These are phyloP conservation scores for Drosophila repletoides DNA, from an alignment of 1,140 invertebrate genomes.

Conservation along the genomic window DNA sequence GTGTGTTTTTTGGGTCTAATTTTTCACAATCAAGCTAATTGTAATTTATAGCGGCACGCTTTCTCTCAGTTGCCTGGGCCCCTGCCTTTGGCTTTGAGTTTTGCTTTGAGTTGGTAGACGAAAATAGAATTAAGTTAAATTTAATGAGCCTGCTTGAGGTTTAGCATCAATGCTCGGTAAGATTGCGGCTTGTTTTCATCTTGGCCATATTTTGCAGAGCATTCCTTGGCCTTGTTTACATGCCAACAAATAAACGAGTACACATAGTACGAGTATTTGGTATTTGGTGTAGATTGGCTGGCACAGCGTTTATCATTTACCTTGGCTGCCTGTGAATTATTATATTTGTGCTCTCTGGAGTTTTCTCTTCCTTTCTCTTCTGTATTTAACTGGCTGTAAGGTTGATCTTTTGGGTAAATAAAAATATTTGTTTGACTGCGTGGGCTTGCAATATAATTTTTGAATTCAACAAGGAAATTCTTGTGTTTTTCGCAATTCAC, in stretches of 20 bases:
- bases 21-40: slow-evolving; percentile 77
- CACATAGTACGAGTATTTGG: background rate
- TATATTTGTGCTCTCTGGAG: slow-evolving; percentile 44
- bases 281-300: background rate
- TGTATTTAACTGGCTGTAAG: slow-evolving; percentile 16
- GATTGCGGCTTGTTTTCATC: slow-evolving; percentile 26
- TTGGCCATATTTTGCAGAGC: slow-evolving; percentile 1
- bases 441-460: slow-evolving; percentile 4
- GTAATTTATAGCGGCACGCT: slow-evolving; percentile 68
- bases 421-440: slow-evolving; percentile 50
- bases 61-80: too few species aligned
- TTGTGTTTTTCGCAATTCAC: background rate
- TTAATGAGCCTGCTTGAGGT: slow-evolving; percentile 56
- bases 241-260: slow-evolving; percentile 21
- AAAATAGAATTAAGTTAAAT: slow-evolving; percentile 68
- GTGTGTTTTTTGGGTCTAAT: slow-evolving; percentile 40
- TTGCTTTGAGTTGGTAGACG: slow-evolving; percentile 39
- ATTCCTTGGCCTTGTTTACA: slow-evolving; percentile 45
- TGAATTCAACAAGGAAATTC: background rate
- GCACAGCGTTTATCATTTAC: slow-evolving; percentile 1
- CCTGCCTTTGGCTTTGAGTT: too few species aligned
- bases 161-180: slow-evolving; percentile 1
- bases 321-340: slow-evolving; percentile 36
- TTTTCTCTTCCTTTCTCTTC: slow-evolving; percentile 1
- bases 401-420: slow-evolving; percentile 35